phyloP scores from a whole-genome alignment of 2,888 invertebrate species.

The Oligia latruncula region DNA sequence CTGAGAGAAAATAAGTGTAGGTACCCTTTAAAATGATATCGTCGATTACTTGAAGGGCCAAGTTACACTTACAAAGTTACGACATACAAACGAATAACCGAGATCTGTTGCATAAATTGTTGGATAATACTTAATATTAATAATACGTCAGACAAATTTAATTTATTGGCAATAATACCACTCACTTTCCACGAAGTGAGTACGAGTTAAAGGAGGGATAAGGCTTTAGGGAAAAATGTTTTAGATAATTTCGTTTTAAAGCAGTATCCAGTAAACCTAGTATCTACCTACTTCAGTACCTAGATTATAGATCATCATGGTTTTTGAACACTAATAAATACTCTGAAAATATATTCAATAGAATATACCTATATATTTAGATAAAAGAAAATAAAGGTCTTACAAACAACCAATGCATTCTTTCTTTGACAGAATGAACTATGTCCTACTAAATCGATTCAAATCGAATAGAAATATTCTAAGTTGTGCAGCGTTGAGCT shows the following conservation, averaged over 20 bases:
- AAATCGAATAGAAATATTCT: neutral
- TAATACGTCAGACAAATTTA: slow-evolving; percentile 29
- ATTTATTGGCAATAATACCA: slow-evolving; percentile 37
- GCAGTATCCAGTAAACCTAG: neutral
- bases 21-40: slow-evolving; percentile 14
- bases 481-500: neutral
- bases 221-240: slow-evolving; percentile 10
- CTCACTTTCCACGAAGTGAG: slow-evolving; percentile 36
- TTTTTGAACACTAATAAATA: neutral
- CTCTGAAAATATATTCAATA: neutral
- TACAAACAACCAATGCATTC: neutral
- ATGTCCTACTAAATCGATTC: neutral
- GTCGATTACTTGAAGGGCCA: slow-evolving; percentile 45
- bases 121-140: slow-evolving; percentile 54
- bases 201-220: neutral
- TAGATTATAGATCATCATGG: neutral
- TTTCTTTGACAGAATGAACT: neutral
- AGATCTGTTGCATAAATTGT: slow-evolving; percentile 55
- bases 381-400: neutral
- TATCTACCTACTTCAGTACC: neutral
- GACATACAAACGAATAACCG: slow-evolving; percentile 27
- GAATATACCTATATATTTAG: neutral
- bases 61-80: slow-evolving; percentile 45
- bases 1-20: slow-evolving; percentile 17
- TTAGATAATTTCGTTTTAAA: neutral